Percentiles rank a stretch among this genome's conserved stretches.
Conservation (phyloP, 2,797 vertebrate genomes). For the Avahi laniger region DNA sequence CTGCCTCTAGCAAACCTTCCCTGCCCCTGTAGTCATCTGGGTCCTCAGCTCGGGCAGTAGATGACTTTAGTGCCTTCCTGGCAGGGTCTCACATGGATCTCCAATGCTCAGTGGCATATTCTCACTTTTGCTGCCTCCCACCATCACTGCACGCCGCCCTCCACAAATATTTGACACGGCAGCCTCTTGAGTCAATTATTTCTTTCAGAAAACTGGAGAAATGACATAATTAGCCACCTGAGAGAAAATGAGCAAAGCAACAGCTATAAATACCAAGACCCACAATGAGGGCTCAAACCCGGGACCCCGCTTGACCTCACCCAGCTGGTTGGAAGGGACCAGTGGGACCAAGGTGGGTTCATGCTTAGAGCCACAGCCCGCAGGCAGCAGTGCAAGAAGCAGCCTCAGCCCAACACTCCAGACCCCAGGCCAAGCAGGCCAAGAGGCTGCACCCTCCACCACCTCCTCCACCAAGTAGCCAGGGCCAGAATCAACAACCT, state of each 20-base stretch:
- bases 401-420: not conserved
- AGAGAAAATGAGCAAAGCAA: constrained; percentile 14
- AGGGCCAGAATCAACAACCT: not conserved
- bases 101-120: not conserved
- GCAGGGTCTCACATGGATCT: not conserved
- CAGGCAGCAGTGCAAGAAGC: not conserved
- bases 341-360: not conserved
- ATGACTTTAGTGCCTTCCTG: not conserved
- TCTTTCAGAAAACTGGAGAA: constrained; percentile 50
- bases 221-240: constrained; percentile 18
- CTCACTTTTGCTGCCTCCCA: not conserved
- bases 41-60: not conserved
- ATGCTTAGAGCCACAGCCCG: not conserved
- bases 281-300: not conserved
- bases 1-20: not conserved
- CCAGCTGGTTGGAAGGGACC: not conserved
- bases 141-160: not conserved
- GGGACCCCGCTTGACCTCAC: not conserved
- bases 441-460: not conserved
- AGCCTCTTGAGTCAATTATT: constrained; percentile 41
- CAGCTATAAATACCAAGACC: not conserved
- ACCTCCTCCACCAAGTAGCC: not conserved
- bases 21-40: not conserved
- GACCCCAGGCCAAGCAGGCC: not conserved
- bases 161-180: constrained; percentile 10